phyloP scores from a whole-genome alignment of 2,797 vertebrate genomes.

The Anguilla anguilla region DNA sequence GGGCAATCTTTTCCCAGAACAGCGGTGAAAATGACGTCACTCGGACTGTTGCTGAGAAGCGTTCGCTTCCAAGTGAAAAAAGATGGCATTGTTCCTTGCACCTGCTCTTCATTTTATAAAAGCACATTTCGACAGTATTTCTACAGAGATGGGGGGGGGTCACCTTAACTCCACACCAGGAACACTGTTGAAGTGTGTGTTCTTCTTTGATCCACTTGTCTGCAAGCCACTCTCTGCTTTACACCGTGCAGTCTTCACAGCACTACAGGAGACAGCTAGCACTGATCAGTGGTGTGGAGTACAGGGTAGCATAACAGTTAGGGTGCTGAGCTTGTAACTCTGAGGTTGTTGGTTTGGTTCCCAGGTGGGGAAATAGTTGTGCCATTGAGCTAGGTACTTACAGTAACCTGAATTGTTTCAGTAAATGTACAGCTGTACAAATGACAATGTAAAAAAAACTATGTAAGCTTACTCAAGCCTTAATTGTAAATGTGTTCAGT shows the following conservation, averaged over 20 bases:
- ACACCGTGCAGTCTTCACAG: background rate
- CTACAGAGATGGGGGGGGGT: too few species aligned
- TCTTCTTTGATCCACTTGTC: background rate
- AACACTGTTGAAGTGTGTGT: background rate
- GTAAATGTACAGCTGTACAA: too few species aligned
- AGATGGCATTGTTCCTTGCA: conserved; percentile 38
- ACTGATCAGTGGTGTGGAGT: background rate
- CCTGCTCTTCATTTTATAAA: conserved; percentile 36
- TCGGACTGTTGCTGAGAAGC: conserved; percentile 59
- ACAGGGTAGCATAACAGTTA: background rate
- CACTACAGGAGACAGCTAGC: background rate
- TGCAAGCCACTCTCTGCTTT: background rate
- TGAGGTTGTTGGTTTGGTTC: too few species aligned
- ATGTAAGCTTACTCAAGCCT: background rate
- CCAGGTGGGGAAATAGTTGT: background rate
- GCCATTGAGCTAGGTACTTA: background rate
- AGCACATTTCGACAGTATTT: background rate
- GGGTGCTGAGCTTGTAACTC: background rate
- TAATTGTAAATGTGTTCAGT: background rate
- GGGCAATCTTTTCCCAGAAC: conserved; percentile 64
- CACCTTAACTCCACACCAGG: background rate
- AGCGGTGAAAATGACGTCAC: conserved; percentile 67
- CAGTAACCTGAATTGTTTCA: too few species aligned
- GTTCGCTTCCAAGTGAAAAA: conserved; percentile 34
- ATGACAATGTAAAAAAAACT: too few species aligned